These are phyloP conservation scores for Electrophaes corylata DNA, from an alignment of 2,888 invertebrate species.

Conservation along the genomic window DNA sequence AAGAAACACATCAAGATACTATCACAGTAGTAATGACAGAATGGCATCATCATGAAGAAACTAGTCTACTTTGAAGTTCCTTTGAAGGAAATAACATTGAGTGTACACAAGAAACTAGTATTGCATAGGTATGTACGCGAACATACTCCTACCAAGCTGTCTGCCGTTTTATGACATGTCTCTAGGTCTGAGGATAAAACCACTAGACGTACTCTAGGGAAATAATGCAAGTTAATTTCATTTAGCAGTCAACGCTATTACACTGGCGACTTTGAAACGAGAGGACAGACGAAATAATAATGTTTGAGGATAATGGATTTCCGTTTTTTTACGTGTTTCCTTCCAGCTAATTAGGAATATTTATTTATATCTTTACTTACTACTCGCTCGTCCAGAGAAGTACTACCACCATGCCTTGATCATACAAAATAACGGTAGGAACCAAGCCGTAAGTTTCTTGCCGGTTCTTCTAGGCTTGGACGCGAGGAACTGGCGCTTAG, in stretches of 20 bases:
- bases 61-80: conserved; percentile 26
- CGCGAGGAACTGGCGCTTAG: too few relatives aligned
- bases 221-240: conserved; percentile 11
- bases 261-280: not conserved
- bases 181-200: conserved; percentile 5
- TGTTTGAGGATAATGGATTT: not conserved
- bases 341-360: too few relatives aligned
- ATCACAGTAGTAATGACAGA: not conserved
- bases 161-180: conserved; percentile 14
- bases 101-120: conserved; percentile 34
- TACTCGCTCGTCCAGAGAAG: too few relatives aligned
- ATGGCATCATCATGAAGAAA: conserved; percentile 23
- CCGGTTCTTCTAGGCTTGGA: too few relatives aligned
- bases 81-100: conserved; percentile 34
- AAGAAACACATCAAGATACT: not conserved
- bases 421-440: too few relatives aligned
- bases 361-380: too few relatives aligned
- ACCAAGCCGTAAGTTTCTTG: too few relatives aligned
- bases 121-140: conserved; percentile 36
- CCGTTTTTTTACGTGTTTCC: too few relatives aligned
- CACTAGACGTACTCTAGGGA: conserved; percentile 8
- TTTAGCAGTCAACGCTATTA: not conserved
- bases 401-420: too few relatives aligned
- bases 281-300: not conserved
- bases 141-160: conserved; percentile 45